phyloP scores from a whole-genome alignment of 2,888 invertebrate genomes.

The Cheilosia pagana region DNA sequence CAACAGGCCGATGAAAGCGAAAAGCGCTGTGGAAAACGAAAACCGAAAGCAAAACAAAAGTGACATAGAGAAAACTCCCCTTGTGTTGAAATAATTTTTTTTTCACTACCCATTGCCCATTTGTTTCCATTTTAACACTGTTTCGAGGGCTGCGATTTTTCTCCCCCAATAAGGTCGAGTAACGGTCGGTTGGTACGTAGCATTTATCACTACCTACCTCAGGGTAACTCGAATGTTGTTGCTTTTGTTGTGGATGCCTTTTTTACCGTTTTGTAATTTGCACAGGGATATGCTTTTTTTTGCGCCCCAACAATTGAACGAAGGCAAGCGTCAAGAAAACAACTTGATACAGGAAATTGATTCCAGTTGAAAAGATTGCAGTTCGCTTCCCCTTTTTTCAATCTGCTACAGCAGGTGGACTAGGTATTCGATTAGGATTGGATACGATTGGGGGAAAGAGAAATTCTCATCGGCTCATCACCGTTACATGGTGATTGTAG shows the following conservation, averaged over 20 bases:
- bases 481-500: constrained; percentile 15
- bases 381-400: neutral
- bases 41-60: constrained; percentile 4
- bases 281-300: constrained; percentile 2
- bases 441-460: constrained; percentile 24
- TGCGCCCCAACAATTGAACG: neutral
- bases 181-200: no score
- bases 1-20: constrained; percentile 52
- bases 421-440: constrained; percentile 24
- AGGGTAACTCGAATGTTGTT: constrained; percentile 11
- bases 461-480: constrained; percentile 13
- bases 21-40: neutral
- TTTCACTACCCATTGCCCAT: no score
- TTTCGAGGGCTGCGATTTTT: constrained; percentile 39
- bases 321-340: constrained; percentile 16
- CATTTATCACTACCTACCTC: neutral
- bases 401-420: constrained; percentile 19
- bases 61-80: neutral
- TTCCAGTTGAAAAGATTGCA: constrained; percentile 29
- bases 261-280: constrained; percentile 1
- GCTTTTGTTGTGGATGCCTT: constrained; percentile 23
- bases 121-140: constrained; percentile 13
- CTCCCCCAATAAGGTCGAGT: constrained; percentile 28
- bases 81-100: constrained; percentile 38
- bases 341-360: constrained; percentile 24